Base-by-base conservation (phyloP, 2,797 vertebrate genomes). In the Cossypha caffra region DNA sequence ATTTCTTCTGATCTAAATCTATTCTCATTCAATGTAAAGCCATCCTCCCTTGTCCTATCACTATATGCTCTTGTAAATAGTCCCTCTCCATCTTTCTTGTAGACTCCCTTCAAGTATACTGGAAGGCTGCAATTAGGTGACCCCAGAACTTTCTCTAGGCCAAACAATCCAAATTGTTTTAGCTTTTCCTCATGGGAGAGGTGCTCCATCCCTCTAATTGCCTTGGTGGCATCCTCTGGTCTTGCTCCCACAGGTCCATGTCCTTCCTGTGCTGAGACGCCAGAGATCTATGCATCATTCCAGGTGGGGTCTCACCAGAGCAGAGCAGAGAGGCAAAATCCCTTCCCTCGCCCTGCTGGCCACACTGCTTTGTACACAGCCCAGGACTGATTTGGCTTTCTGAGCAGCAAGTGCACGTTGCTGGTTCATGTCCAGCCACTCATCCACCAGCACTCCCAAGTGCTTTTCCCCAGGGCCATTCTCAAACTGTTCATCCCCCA, bases 301-400 rank as follows among this genome's bases (percentile, higher is more conserved):
- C 67, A 47, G 24, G 18, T 47, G 33, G 40, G 28, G 10, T 72
- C 33, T 54, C 40, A 52, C 14, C 40, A 71, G 38, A 45, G 38
- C 9, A 14, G 28, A 82, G 23, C 45, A 50, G 25, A 50, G 33
- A 10, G 3, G 2, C 24, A 72, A 3, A 47, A 55, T 33, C 7
- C 8, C 29, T 1, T 40, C 16, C 29, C 24, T 40, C 0, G 0
- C 25, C 19, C 33, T 55, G 12, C 42, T 55, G 42, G 0, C 16
- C 33, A 16, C 3, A 0, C 8, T 55, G 24, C 29, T 73, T 13
- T 55, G 19, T 29, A 48, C 63, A 58, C 68, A 83, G 50, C 19
- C 50, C 33, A 47, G 29, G 33, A 47, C 8, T 23, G 0, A 0
- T 48, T 13, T 55, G 58, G 10, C 19, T 55, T 11, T 55, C 50